Percentiles rank a stretch among this genome's conserved stretches.
Conservation (phyloP, 2,113 vertebrate species). For the Columba livia region DNA sequence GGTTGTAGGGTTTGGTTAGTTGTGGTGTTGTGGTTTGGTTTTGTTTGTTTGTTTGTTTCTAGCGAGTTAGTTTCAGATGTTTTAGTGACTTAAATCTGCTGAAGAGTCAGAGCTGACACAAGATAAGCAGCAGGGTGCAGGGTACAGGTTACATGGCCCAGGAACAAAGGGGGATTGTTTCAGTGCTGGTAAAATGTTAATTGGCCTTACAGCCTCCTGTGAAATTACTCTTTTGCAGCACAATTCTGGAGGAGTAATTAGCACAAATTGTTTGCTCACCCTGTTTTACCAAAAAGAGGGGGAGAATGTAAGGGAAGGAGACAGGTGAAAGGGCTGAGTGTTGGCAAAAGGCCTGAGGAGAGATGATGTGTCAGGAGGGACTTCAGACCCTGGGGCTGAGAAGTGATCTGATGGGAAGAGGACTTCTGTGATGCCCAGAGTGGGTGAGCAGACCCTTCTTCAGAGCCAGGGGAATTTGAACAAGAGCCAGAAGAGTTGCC, state of each 20-base stretch:
- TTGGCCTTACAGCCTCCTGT: neutral
- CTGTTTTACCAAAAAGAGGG: neutral
- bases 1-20: neutral
- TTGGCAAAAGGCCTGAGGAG: neutral
- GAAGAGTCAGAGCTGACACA: neutral
- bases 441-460: neutral
- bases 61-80: neutral
- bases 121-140: neutral
- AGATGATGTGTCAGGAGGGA: neutral
- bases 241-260: neutral
- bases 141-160: no score
- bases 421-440: neutral
- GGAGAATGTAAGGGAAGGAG: neutral
- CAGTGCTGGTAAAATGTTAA: neutral
- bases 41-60: neutral
- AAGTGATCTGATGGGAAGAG: neutral
- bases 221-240: neutral
- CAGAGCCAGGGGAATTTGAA: neutral
- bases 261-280: neutral
- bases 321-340: neutral
- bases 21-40: no score
- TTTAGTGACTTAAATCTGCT: neutral
- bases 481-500: neutral
- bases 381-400: neutral
- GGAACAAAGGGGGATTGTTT: neutral